Base-by-base conservation (phyloP, 2,888 invertebrate genomes). In the Bimastos eiseni region DNA sequence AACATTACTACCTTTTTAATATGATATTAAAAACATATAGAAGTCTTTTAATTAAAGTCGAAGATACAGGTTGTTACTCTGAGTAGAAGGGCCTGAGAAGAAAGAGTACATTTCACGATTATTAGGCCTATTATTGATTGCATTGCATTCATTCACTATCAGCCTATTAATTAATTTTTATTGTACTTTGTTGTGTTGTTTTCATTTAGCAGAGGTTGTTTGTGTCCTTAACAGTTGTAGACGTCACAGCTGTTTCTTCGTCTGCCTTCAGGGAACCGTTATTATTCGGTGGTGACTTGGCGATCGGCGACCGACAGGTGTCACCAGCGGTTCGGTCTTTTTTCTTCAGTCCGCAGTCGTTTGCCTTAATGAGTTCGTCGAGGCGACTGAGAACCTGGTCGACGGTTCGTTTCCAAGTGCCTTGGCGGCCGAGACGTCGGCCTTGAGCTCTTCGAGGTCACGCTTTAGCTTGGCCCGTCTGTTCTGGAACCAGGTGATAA, bases 401-500 rank as follows among this genome's bases (percentile, higher is more conserved):
- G 86, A 90, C 30, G 86, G 86, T 90, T 86, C 88, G 90, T 38
- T 91, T 24, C 89, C 89, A 30, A 92, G 86, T 15, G 90, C 44
- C 84, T 98, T 98, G 92, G 98, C 97, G 94, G 98, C 98, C 94
- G 98, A 98, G 24, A 98, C 98, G 95, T 99, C 99, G 95, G 99
- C 98, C 95, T 98, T 95, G 92, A 98, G 95, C 95, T 99, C 99
- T 94, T 99, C 99, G 97, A 98, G 97, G 95, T 99, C 99, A 91
- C 99, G 96, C 95, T 99, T 99, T 94, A 99, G 96, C 91, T 95
- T 95, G 90, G 95, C 95, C 30, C 95, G 93, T 89, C 95, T 91
- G 92, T 93, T 93, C 90, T 93, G 93, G 90, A 93, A 93, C 93
- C 93, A 93, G 84, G 93, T 93, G 91, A 93, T 93, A 89, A 93